phyloP scores from a whole-genome alignment of 2,888 invertebrate species.

The Heliconius erato region DNA sequence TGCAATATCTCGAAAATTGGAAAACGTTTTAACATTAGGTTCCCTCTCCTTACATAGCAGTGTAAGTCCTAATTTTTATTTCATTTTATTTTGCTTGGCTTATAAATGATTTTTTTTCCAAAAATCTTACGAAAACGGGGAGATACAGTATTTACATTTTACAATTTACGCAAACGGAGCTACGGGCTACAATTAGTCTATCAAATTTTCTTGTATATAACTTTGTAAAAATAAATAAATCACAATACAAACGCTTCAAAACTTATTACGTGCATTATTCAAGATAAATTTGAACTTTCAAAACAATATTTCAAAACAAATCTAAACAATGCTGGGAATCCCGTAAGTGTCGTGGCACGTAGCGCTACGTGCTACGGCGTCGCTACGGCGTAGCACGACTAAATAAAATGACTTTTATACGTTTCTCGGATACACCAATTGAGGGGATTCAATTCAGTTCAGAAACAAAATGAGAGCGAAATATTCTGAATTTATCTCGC shows the following conservation, averaged over 20 bases:
- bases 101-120: background rate
- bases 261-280: background rate
- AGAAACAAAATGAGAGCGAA: conserved; percentile 18
- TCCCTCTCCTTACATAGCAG: too few relatives aligned
- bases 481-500: background rate
- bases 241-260: background rate
- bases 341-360: conserved; percentile 16
- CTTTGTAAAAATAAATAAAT: too few relatives aligned
- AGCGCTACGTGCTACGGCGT: conserved; percentile 30
- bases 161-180: too few relatives aligned
- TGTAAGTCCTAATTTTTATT: background rate
- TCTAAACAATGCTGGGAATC: conserved; percentile 23
- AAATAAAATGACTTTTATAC: conserved; percentile 19
- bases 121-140: too few relatives aligned
- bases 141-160: too few relatives aligned
- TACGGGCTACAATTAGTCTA: too few relatives aligned
- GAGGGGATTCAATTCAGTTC: background rate
- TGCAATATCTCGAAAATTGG: too few relatives aligned
- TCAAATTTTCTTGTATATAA: too few relatives aligned
- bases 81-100: background rate
- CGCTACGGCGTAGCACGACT: conserved; percentile 38
- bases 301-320: conserved; percentile 20
- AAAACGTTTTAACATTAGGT: too few relatives aligned
- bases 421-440: conserved; percentile 23
- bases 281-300: background rate